Base-by-base conservation (phyloP, 1,140 invertebrate species). In the Cherax destructor region DNA sequence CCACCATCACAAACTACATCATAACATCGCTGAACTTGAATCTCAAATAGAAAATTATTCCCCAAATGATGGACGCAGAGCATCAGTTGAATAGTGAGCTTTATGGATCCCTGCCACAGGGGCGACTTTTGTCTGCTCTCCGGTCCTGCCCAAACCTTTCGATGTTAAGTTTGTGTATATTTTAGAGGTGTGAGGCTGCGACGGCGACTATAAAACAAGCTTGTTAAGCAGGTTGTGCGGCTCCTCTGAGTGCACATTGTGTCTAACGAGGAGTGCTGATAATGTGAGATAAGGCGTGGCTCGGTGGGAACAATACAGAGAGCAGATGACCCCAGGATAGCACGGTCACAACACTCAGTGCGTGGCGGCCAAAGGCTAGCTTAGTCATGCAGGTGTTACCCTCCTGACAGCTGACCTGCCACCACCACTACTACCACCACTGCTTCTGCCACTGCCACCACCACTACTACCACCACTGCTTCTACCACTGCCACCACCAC, bases 331-430 rank as follows among this genome's bases (percentile, higher is more conserved):
- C 80, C 56, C 30, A 41, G 56, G 80, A 83, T 83, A 83, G 24
- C 80, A 83, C 52, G 80, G 80, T 83, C 80, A 83, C 18, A 83
- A 83, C 50, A 83, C 65, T 83, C n/a, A 65, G 61, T 65, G 61
- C 7, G 61, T 41, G 30, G 30, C 21, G 13, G 13, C 18, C 61
- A 21, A 16, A 65, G 13, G 1, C 6, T 13, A 5, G 5, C 61
- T 18, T 18, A 65, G 61, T 65, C 61, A 65, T 18, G 61, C 61
- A 65, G 61, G 61, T 65, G 61, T 65, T 56, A 56, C 61, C 61
- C 9, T 18, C 9, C 9, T 9, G 56, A 59, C 56, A 59, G 56
- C 9, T 59, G 56, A 59, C 9, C 9, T 59, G 56, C 16, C 9
- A 59, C 56, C 56, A 10, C 56, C 56, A 1, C 56, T 41, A 1